Evolutionary conservation across 1,140 invertebrate genomes (phyloP).

Genomic region (Drosophila tropicalis): DNA sequence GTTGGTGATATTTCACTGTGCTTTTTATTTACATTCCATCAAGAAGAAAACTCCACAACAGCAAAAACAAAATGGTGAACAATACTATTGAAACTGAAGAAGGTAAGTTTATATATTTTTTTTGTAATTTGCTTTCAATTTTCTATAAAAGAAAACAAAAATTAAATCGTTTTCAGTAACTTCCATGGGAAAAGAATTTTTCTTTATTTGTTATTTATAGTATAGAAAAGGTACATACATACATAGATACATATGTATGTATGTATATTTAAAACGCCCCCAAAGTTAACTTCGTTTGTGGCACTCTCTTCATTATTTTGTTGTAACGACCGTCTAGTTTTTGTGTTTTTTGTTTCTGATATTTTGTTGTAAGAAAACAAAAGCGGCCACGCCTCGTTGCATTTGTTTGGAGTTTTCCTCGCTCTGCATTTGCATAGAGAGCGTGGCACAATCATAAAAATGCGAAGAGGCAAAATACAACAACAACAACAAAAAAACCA

Average conservation of each 20-base stretch:
- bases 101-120: conserved; percentile 42
- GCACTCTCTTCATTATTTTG: conserved; percentile 18
- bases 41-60: background rate
- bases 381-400: conserved; percentile 56
- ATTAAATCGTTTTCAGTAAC: background rate
- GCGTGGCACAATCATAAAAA: conserved; percentile 51
- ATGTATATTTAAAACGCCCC: background rate
- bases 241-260: too few relatives aligned
- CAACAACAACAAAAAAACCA: background rate
- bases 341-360: conserved; percentile 3
- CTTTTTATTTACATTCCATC: conserved; percentile 13
- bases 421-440: conserved; percentile 49
- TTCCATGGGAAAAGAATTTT: conserved; percentile 3
- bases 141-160: background rate
- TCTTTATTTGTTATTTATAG: conserved; percentile 14
- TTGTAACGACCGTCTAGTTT: background rate
- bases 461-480: conserved; percentile 21
- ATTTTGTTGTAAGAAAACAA: conserved; percentile 36
- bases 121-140: conserved; percentile 1
- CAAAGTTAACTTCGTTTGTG: conserved; percentile 30
- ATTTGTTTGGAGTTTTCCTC: conserved; percentile 31
- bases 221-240: background rate
- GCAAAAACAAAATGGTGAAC: conserved; percentile 48
- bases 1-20: conserved; percentile 1
- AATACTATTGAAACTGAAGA: conserved; percentile 46